Evolutionary conservation across 2,113 vertebrate genomes (phyloP), one percentile per base, ranked within the genome.

Genomic region (Microtus richardsoni): DNA sequence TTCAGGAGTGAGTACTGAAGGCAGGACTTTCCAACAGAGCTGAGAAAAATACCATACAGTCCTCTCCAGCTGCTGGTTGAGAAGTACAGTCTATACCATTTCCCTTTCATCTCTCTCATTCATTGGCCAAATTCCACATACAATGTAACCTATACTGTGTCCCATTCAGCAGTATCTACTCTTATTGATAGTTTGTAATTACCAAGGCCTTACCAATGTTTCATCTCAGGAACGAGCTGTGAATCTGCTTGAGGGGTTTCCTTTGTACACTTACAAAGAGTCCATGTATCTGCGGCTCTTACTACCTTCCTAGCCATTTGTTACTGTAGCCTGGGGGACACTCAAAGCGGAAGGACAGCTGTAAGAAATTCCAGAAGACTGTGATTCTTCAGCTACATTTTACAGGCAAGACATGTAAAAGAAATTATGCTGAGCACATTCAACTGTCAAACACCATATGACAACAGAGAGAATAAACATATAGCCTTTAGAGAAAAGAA

Each of bases 391-490:
- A n/a, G 64, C 39, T 66, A 68, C 41, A 71, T 71, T 80, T 80
- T n/a, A 93, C 22, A 93, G 74, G 71, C 54, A 91, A 91, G 95
- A 96, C 93, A 88, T 83, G 68, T 79, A 85, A 82, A 86, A 58
- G 30, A 94, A 97, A 93, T 96, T 95, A 96, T 92, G 62, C 94
- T 93, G 86, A 96, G 22, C 47, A 91, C 85, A 94, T 94, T 95
- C 92, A 86, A 92, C 86, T 96, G 79, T 14, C 68, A 94, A 96
- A 93, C 1, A 83, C 64, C 90, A 96, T 68, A 91, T 41, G 88
- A 96, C 94, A 97, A 97, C 75, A 93, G 71, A 94, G 7, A 94
- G 19, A 96, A 95, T 79, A 96, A 92, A 96, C 78, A 96, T 73
- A 73, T 41, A 97, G 93, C 47, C 94, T 79, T 97, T 89, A 95